Conservation (phyloP, 2,113 vertebrate genomes). For the Sylvia atricapilla region DNA sequence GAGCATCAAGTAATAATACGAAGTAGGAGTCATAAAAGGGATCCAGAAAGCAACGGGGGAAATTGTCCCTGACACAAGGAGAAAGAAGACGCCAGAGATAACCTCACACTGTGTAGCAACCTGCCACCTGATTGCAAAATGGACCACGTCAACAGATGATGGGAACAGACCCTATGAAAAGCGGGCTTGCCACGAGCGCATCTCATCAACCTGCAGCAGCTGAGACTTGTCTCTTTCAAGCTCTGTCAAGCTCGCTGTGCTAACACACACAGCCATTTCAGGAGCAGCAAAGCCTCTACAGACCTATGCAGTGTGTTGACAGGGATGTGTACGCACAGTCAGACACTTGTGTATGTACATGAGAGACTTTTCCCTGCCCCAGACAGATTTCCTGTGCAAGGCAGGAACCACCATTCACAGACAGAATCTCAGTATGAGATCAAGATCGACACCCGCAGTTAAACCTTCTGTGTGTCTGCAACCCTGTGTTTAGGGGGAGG, state of each 20-base stretch:
- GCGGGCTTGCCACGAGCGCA: not conserved
- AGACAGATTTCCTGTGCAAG: not conserved
- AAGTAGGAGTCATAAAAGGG: not conserved
- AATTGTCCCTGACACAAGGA: not conserved
- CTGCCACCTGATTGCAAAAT: slow-evolving; percentile 1
- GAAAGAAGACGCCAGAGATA: not conserved
- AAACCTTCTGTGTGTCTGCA: not conserved
- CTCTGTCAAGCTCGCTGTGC: not conserved
- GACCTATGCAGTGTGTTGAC: not conserved
- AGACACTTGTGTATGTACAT: not conserved
- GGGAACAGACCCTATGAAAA: not conserved
- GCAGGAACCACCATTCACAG: not conserved
- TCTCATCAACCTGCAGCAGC: not conserved
- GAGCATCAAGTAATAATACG: not conserved
- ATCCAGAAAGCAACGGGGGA: not conserved
- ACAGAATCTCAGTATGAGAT: not conserved
- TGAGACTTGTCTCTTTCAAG: slow-evolving; percentile 1
- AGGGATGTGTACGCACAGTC: not conserved
- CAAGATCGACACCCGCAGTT: not conserved
- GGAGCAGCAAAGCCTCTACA: not conserved
- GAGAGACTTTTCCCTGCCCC: not conserved
- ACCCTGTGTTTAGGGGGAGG: not conserved
- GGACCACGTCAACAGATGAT: not conserved
- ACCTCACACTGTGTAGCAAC: not conserved
- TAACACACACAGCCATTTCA: slow-evolving; percentile 5